A percentile compares a stretch with the other conserved stretches of the same genome.
Conservation (phyloP, 1,140 invertebrate species). For the Zelostemma sp. region DNA sequence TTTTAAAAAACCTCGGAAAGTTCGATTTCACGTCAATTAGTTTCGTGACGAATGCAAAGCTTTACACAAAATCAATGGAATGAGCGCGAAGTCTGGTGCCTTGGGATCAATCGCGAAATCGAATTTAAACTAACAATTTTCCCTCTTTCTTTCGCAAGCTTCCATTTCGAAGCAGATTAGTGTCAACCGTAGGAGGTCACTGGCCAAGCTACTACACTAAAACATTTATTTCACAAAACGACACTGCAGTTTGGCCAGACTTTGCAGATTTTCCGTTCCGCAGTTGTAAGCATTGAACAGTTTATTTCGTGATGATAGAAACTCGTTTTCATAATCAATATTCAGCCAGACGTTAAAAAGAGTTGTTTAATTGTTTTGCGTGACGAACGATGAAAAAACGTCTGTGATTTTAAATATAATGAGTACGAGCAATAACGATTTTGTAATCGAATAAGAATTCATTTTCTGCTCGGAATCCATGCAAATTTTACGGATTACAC, state of each 20-base stretch:
- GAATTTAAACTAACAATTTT: constrained; percentile 46
- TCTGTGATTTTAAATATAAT: too few species aligned
- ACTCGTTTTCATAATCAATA: constrained; percentile 1
- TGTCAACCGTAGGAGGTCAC: constrained; percentile 36
- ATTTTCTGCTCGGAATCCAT: too few species aligned
- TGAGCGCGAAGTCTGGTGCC: constrained; percentile 15
- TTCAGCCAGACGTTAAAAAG: background rate
- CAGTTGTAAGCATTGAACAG: constrained; percentile 35
- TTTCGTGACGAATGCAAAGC: constrained; percentile 22
- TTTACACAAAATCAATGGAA: constrained; percentile 23
- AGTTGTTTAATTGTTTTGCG: background rate
- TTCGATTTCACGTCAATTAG: constrained; percentile 33
- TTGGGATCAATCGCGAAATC: constrained; percentile 37
- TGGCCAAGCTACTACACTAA: constrained; percentile 41
- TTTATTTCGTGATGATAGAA: constrained; percentile 21
- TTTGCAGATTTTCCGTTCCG: constrained; percentile 36
- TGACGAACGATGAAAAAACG: too few species aligned
- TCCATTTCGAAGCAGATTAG: constrained; percentile 43
- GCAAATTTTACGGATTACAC: too few species aligned
- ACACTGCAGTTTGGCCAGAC: constrained; percentile 41
- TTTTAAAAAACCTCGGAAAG: background rate
- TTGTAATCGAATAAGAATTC: too few species aligned
- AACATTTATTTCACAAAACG: constrained; percentile 38
- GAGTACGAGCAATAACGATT: too few species aligned
- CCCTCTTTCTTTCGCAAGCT: constrained; percentile 45